phyloP scores from a whole-genome alignment of 2,888 invertebrate genomes.

The Tyria jacobaeae region DNA sequence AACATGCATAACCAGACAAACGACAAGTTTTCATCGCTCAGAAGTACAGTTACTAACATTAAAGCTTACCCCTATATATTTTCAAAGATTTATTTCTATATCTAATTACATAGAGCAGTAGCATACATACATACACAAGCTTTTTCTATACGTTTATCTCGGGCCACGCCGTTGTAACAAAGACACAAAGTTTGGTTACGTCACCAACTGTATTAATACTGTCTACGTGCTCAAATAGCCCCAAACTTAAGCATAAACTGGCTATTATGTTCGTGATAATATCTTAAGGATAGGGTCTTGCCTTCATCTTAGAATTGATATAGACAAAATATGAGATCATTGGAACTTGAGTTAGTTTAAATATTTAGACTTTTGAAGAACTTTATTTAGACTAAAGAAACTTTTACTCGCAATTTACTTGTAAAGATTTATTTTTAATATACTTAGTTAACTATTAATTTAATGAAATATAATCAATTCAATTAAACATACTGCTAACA shows the following conservation, averaged over 20 bases:
- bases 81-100: not conserved
- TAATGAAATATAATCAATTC: too few relatives aligned
- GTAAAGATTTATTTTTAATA: too few relatives aligned
- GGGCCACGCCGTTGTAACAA: not conserved
- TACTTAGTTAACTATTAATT: too few relatives aligned
- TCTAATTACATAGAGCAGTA: not conserved
- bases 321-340: not conserved
- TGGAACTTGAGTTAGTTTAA: conserved; percentile 4
- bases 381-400: not conserved
- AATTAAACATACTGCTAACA: too few relatives aligned
- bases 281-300: conserved; percentile 8
- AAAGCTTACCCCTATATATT: not conserved
- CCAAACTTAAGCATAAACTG: conserved; percentile 15
- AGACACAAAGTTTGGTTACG: conserved; percentile 5
- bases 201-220: conserved; percentile 16
- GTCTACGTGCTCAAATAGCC: conserved; percentile 10
- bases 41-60: not conserved
- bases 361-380: not conserved
- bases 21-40: not conserved
- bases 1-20: too few relatives aligned
- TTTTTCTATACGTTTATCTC: not conserved
- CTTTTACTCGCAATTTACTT: not conserved
- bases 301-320: not conserved
- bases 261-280: conserved; percentile 15
- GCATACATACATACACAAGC: conserved; percentile 3